These are phyloP conservation scores for Corynorhinus townsendii DNA, from an alignment of 2,113 vertebrate genomes.

Conservation along the genomic window DNA sequence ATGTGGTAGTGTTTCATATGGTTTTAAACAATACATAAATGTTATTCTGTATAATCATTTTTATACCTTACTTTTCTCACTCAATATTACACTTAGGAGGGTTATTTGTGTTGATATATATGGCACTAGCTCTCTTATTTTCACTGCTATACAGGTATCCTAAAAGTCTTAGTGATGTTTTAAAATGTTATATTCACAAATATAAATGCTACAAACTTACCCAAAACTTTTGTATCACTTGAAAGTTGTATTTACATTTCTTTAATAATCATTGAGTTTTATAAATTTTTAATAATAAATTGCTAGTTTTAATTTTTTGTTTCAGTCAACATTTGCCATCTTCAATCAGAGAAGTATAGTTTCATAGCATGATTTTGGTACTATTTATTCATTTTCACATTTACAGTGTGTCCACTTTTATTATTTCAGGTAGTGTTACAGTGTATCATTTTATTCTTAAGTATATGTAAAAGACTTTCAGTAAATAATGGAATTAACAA, in stretches of 20 bases:
- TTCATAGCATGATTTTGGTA: neutral
- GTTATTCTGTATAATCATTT: neutral
- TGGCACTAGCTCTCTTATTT: neutral
- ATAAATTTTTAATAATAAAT: neutral
- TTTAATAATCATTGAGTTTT: neutral
- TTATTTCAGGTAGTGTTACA: neutral
- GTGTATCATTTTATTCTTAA: neutral
- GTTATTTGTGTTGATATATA: neutral
- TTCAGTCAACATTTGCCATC: neutral
- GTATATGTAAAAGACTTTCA: neutral
- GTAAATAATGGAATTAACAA: neutral
- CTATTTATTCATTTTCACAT: neutral
- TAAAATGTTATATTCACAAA: neutral
- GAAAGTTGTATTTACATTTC: neutral
- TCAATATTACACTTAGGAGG: neutral
- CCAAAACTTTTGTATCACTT: neutral
- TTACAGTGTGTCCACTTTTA: neutral
- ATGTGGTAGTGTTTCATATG: neutral
- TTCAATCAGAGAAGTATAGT: neutral
- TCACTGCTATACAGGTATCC: neutral
- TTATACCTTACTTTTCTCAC: neutral
- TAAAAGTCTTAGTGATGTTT: neutral
- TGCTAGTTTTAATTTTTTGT: neutral
- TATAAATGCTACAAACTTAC: neutral
- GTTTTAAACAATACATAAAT: neutral